Evolutionary conservation across 2,888 invertebrate genomes (phyloP), one percentile per base, ranked within the genome.

Genomic region (Rhingia rostrata): DNA sequence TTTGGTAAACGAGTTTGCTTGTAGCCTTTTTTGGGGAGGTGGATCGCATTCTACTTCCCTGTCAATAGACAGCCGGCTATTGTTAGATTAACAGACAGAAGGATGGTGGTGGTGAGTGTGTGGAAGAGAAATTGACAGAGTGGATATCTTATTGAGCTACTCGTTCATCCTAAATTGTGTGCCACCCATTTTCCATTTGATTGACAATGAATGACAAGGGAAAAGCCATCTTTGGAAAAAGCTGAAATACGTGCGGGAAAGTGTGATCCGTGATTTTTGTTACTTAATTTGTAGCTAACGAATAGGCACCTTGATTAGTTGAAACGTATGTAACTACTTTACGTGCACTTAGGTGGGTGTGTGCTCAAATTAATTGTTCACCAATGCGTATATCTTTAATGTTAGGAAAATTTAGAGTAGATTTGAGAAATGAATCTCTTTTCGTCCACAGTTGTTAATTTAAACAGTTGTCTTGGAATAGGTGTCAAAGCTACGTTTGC

Each of bases 101-200:
- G 61, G 56, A 41, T 67, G 67, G 67, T 78, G n/a, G 33, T 56
- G 53, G 22, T 53, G 49, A 67, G 61, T 66, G 56, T 56, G 54
- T 67, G 22, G 22, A 22, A 54, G 58, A 58, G 14, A 43, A 74
- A 74, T 74, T 84, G 80, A 70, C 80, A 80, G 58, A 70, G 69
- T 84, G 32, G 74, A 84, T 80, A 66, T 74, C 84, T 74, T 80
- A 84, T 69, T 84, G 80, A 84, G 69, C 80, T 43, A 80, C 74
- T 84, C 80, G 64, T 80, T 73, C 67, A 69, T 74, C 79, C 67
- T 53, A 69, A 74, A 84, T 69, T 79, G 74, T 70, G 80, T 58
- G 64, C 80, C 84, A 74, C 45, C 84, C 74, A 54, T 74, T 80
- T 80, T 54, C 47, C 49, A 35, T 69, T 74, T 84, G 74, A 80